Conservation (phyloP, 2,888 invertebrate species). For the Gortyna flavago region DNA sequence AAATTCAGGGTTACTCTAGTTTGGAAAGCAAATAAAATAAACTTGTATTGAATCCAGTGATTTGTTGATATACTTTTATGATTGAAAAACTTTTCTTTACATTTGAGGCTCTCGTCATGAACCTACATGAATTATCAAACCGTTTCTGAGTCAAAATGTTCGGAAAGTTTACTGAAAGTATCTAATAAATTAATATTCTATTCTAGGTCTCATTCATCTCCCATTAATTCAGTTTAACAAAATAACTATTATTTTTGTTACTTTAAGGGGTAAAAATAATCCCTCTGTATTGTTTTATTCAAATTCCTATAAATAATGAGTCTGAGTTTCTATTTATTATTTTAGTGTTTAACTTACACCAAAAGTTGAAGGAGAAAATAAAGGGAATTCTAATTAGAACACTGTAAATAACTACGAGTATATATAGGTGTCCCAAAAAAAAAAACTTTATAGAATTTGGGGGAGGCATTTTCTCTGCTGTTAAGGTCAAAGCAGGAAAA, state of each 20-base stretch:
- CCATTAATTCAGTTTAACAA: background rate
- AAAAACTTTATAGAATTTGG: background rate
- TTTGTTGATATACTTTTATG: background rate
- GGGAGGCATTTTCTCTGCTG: too few species aligned
- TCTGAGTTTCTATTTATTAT: background rate
- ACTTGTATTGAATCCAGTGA: constrained; percentile 9
- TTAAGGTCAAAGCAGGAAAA: background rate
- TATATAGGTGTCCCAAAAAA: background rate
- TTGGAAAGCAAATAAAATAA: constrained; percentile 34
- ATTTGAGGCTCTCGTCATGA: background rate
- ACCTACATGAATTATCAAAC: background rate
- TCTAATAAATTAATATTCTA: background rate
- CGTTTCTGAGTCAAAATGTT: background rate
- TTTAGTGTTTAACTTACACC: background rate
- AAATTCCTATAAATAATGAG: too few species aligned
- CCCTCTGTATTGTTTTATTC: background rate
- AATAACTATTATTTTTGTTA: background rate
- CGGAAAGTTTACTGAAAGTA: background rate
- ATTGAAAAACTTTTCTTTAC: background rate
- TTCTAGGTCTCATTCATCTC: background rate
- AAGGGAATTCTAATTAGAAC: background rate
- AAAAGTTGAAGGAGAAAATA: background rate
- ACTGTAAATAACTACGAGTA: too few species aligned
- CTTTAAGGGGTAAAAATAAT: too few species aligned
- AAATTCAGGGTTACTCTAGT: constrained; percentile 20